Evolutionary conservation across 2,888 invertebrate genomes (phyloP), one percentile per base, ranked within the genome.

Genomic region (Trypoxylon attenuatum): DNA sequence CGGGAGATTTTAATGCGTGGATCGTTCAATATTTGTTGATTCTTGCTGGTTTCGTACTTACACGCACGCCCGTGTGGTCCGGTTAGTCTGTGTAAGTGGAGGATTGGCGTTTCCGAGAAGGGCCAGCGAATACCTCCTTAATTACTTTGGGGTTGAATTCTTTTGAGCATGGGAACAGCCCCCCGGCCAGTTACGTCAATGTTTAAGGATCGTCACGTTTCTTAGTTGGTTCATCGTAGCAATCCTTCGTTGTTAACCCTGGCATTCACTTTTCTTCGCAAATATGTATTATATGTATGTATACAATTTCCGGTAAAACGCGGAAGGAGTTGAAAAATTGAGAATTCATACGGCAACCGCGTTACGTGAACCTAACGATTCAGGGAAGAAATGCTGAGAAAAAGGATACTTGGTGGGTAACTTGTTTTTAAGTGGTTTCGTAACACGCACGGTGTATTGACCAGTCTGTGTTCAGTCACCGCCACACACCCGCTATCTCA

Each of bases 131-230:
- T 60, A 51, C 49, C 57, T 57, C 33, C 71, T 41, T 71, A 71
- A 71, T 71, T 71, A 60, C 63, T 33, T 18, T 19, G 27, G 60
- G 33, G 22, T 57, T 51, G 47, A 10, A 63, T 60, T 68, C 63
- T 53, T 68, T 59, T 39, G 39, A 41, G 29, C 53, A 49, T 54
- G 60, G 54, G 56, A 69, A 69, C 58, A 57, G 51, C 49, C 56
- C 46, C n/a, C 22, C 41, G 38, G 52, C 58, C n/a, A 55, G 15
- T 45, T 23, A 29, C 51, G 49, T 21, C 58, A 5, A 21, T 23
- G 5, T 25, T 25, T 29, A 47, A 27, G 46, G 16, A 27, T 46
- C 27, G 46, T 47, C 39, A 42, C 33, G 33, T 13, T 33, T 13
- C 13, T 33, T 10, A 10, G 1, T 13, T 13, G 13, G 5, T 33